Base-by-base conservation (phyloP, 2,888 invertebrate species). In the Caenorhabditis virilis region DNA sequence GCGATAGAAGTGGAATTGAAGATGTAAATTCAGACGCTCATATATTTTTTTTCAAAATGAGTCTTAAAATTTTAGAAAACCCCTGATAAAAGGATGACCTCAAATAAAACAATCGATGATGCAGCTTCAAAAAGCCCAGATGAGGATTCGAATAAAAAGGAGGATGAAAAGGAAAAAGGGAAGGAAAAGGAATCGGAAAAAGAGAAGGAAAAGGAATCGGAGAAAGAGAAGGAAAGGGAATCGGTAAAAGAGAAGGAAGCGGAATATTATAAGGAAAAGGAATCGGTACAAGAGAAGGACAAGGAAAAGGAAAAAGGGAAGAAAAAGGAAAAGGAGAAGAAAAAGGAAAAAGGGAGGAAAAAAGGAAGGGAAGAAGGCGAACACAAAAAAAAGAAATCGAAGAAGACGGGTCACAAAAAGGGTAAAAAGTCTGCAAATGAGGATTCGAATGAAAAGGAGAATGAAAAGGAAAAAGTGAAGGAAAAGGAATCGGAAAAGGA, bases 221-320 rank as follows among this genome's bases (percentile, higher is more conserved):
- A 59, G 6, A 41, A 25, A 16, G 53, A 49, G 30, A 53, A 46
- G 30, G 54, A 49, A 16, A 42, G 45, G 18, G 13, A 27, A 18
- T 15, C 26, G 6, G 26, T 27, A 30, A 53, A 38, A 16, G 45
- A 48, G 16, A 50, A 60, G 25, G 54, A 60, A 20, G 45, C 20
- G 36, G 16, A 33, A 52, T 16, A 47, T 35, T 16, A 30, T 26
- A 20, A 7, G 39, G 16, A 39, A 49, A 33, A 45, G 16, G 26
- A 36, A 18, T 16, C 48, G 15, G 53, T 43, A 20, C 11, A 20
- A 11, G 18, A 42, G 25, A 42, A 23, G 20, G 25, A 42, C 13
- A 42, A 36, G 36, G n/a, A 36, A 15, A n/a, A 5, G 7, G 11
- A n/a, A 36, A 9, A 36, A 5, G 7, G 5, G 36, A 13, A 5